These are phyloP conservation scores for Portunus trituberculatus DNA, from an alignment of 1,140 invertebrate genomes.

Conservation along the genomic window DNA sequence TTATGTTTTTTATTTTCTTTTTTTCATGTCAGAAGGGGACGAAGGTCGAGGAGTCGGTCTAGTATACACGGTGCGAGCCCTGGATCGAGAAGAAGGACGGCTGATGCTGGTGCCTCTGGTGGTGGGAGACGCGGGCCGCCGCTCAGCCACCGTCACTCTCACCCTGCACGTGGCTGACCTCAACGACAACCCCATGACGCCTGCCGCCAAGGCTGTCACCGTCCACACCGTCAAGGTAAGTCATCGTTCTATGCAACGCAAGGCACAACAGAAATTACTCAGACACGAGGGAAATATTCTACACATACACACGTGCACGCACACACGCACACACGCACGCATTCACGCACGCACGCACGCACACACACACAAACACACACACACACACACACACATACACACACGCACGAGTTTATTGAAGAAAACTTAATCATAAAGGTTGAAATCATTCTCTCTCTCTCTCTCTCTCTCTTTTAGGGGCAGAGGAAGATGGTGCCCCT, in stretches of 20 bases:
- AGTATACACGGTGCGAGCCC: not conserved
- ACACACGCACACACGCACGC: too few species aligned
- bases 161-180: conserved; percentile 63
- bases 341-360: too few species aligned
- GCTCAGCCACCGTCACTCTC: conserved; percentile 63
- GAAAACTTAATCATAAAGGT: too few species aligned
- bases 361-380: too few species aligned
- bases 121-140: conserved; percentile 54
- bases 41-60: conserved; percentile 57
- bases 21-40: conserved; percentile 42
- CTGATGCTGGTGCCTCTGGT: conserved; percentile 59
- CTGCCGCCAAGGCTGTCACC: conserved; percentile 61
- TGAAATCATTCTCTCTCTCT: not conserved
- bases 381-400: too few species aligned
- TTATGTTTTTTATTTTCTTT: too few species aligned
- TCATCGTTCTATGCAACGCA: too few species aligned
- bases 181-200: conserved; percentile 65
- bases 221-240: conserved; percentile 52
- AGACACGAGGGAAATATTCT: too few species aligned
- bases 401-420: too few species aligned
- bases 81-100: conserved; percentile 61
- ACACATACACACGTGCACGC: too few species aligned
- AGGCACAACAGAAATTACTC: too few species aligned
- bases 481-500: not conserved
- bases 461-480: not conserved